Evolutionary conservation across 2,888 invertebrate genomes (phyloP), one percentile per base, ranked within the genome.

Genomic region (Anodontia alba): DNA sequence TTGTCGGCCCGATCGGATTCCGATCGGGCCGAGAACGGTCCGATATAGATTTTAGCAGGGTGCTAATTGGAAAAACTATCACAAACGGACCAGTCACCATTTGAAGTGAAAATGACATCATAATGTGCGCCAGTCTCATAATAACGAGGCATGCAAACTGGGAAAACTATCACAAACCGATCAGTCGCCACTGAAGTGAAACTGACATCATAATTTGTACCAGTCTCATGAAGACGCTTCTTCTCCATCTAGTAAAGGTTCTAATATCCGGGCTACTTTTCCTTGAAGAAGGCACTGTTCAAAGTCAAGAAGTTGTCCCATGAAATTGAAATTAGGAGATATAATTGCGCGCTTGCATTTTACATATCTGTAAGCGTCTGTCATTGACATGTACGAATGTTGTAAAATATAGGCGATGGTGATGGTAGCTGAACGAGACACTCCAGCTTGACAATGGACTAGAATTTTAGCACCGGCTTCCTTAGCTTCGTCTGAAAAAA

Each of bases 381-480:
- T 96, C 95, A 97, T 97, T 51, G 97, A 96, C 94, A 98, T 94
- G 81, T 96, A 96, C 93, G 93, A 91, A 95, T 97, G 97, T 91
- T 97, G 97, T 97, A 99, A 98, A 91, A 98, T 96, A 95, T 98
- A 99, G 70, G 98, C 98, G 93, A 99, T 98, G 92, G 98, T 98
- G 93, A 99, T 96, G 84, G 98, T 98, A 84, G 98, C 98, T 87
- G 98, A 98, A 88, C 98, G 96, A 76, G 98, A 98, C 71, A 99
- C 97, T 73, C 99, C 99, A 72, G 98, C 98, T 93, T 98, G 98
- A 95, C 99, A 99, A 95, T 99, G 99, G 81, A 99, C 97, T 93
- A 99, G 95, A 54, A 98, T 97, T 91, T 96, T 96, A 93, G 95
- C 96, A 91, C 95, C 97, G 76, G 94, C 96, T 95, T 96, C 96